Conservation (phyloP, 2,113 vertebrate genomes). For the Campylorhamphus procurvoides region DNA sequence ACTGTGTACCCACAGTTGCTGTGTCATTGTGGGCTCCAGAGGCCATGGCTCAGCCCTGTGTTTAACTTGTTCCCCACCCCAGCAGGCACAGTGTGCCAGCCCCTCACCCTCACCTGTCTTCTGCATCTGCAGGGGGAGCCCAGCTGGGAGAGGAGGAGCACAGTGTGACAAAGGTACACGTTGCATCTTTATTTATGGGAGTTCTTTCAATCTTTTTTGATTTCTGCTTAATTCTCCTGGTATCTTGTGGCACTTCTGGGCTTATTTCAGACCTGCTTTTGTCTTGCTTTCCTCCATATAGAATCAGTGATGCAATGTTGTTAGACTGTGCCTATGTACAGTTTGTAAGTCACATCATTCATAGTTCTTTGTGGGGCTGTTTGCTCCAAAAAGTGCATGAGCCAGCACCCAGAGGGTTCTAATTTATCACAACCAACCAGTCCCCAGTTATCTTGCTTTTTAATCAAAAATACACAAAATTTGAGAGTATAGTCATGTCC, state of each 20-base stretch:
- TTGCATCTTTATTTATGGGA: neutral
- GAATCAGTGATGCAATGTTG: neutral
- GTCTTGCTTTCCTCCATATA: neutral
- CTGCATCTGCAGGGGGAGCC: constrained; percentile 14
- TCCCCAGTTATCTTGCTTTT: neutral
- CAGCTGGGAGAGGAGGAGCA: neutral
- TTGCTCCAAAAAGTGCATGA: neutral
- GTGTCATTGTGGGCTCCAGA: neutral
- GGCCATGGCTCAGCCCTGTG: neutral
- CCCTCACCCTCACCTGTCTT: neutral
- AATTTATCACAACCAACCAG: neutral
- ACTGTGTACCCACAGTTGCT: neutral
- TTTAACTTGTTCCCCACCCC: neutral
- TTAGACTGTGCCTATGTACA: neutral
- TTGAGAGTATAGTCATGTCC: neutral
- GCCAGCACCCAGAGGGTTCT: neutral
- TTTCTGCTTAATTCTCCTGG: neutral
- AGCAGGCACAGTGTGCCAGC: neutral
- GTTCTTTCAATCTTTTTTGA: neutral
- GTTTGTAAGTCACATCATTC: neutral
- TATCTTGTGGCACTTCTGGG: neutral
- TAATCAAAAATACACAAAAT: neutral
- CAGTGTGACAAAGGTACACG: constrained; percentile 6
- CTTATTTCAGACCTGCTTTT: neutral
- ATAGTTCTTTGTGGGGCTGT: neutral